phyloP scores from a whole-genome alignment of 2,797 vertebrate genomes.

The Hydrophis major region DNA sequence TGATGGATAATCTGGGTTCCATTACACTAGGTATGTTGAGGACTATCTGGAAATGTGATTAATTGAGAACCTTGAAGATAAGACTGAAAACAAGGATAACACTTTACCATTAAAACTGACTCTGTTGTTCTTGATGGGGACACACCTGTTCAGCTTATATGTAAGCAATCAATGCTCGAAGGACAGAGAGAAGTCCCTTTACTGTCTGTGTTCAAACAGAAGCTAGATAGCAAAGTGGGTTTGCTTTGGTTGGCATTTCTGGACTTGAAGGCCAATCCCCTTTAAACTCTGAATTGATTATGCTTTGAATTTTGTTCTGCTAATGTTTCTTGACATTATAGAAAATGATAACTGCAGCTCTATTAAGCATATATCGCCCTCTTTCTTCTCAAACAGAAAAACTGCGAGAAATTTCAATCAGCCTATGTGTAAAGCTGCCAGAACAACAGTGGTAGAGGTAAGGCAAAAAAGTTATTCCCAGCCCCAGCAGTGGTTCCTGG shows the following conservation, averaged over 20 bases:
- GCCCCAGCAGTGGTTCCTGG: neutral
- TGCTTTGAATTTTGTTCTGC: neutral
- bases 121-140: neutral
- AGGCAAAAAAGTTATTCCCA: neutral
- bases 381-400: slow-evolving; percentile 75
- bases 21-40: neutral
- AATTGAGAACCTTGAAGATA: neutral
- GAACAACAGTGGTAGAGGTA: slow-evolving; percentile 93
- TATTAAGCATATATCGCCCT: neutral
- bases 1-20: neutral
- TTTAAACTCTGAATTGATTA: neutral
- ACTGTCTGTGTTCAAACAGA: neutral
- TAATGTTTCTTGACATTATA: neutral
- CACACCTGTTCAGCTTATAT: neutral
- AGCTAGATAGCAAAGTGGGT: neutral
- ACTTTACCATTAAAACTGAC: neutral
- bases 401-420: slow-evolving; percentile 97
- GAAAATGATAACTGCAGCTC: neutral
- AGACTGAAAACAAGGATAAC: neutral
- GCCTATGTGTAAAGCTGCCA: slow-evolving; percentile 97
- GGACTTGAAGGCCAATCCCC: neutral
- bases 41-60: neutral
- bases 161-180: neutral
- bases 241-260: neutral
- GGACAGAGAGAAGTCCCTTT: neutral